Percentiles rank a stretch among this genome's conserved stretches.
phyloP scores from a whole-genome alignment of 2,113 vertebrate species.

The Fregata magnificens region DNA sequence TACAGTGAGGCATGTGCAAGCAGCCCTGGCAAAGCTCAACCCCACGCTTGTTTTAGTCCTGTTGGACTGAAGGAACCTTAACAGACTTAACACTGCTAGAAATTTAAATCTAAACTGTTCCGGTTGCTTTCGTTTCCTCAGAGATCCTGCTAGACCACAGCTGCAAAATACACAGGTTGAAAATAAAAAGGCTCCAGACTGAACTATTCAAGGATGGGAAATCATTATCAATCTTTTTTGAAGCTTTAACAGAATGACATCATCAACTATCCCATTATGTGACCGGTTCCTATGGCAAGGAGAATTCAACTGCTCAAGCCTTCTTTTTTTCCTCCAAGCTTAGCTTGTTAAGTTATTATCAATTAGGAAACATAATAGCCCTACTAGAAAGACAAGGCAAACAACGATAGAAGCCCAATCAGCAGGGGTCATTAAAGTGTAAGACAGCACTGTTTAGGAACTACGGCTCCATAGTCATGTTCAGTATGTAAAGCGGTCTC shows the following conservation, averaged over 20 bases:
- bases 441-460: background rate
- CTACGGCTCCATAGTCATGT: rapidly evolving
- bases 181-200: background rate
- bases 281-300: background rate
- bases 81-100: background rate
- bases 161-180: background rate
- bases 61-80: background rate
- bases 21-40: background rate
- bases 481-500: background rate
- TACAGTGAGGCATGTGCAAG: background rate
- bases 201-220: background rate
- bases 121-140: background rate
- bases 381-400: background rate
- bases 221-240: background rate
- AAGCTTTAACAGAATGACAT: background rate
- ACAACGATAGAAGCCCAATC: background rate
- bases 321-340: background rate
- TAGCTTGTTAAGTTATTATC: background rate
- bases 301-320: background rate
- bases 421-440: background rate
- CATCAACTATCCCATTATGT: background rate
- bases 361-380: background rate
- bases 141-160: background rate
- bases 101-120: background rate
- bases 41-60: background rate